Evolutionary conservation across 2,797 vertebrate genomes (phyloP).

Genomic region (Rhinella marina): DNA sequence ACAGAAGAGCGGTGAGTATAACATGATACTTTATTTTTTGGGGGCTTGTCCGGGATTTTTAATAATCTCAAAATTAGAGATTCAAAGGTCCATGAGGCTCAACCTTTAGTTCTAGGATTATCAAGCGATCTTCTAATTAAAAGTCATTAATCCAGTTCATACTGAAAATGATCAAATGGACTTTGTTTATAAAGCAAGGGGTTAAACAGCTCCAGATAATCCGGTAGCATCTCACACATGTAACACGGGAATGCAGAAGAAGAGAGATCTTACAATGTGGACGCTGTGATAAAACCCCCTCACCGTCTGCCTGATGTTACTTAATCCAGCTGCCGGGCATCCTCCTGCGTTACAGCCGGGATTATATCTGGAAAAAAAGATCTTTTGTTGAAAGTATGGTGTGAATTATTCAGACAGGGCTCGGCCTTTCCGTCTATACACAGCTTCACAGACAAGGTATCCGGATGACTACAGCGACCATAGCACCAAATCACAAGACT

Average conservation of each 20-base stretch:
- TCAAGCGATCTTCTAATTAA: too few species aligned
- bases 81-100: too few species aligned
- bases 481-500: background rate
- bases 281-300: conserved; percentile 3
- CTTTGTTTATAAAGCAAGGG: background rate
- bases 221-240: background rate
- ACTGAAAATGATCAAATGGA: background rate
- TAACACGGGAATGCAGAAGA: background rate
- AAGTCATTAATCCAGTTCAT: too few species aligned
- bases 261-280: background rate
- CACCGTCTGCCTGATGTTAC: conserved; percentile 26
- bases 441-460: background rate
- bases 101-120: too few species aligned
- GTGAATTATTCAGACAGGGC: conserved; percentile 53
- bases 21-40: too few species aligned
- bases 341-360: conserved; percentile 28
- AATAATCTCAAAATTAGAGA: too few species aligned
- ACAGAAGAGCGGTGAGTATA: too few species aligned
- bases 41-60: too few species aligned
- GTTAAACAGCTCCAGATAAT: background rate
- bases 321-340: conserved; percentile 22
- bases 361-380: conserved; percentile 50
- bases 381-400: conserved; percentile 54
- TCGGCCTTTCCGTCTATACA: background rate
- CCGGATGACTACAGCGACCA: background rate